Conservation (phyloP, 2,797 vertebrate species). For the Lacerta bilineata region DNA sequence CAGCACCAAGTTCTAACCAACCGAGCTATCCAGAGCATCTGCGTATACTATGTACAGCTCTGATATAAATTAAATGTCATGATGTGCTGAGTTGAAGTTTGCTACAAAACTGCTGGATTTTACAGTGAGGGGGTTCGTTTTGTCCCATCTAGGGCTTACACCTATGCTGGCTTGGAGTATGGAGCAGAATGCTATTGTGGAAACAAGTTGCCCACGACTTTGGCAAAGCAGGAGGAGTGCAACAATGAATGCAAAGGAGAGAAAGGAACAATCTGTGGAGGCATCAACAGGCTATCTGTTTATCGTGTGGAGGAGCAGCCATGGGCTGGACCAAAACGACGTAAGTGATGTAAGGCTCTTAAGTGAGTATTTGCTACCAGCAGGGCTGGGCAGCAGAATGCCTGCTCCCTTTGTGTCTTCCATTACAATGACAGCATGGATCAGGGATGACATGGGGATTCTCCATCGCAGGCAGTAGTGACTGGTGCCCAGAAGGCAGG, state of each 20-base stretch:
- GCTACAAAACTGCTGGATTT: accelerated
- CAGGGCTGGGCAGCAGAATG: neutral
- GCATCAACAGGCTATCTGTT: slow-evolving; percentile 89
- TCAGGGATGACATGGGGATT: accelerated
- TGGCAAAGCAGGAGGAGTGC: slow-evolving; percentile 87
- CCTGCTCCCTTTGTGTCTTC: accelerated
- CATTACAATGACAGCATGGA: accelerated
- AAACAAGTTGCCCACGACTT: slow-evolving; percentile 83
- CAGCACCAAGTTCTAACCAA: no score
- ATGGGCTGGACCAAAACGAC: slow-evolving; percentile 79
- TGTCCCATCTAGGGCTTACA: slow-evolving; percentile 85
- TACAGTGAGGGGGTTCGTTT: accelerated
- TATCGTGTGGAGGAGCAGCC: slow-evolving; percentile 91
- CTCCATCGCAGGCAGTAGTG: neutral
- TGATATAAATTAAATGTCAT: neutral
- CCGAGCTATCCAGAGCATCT: no score
- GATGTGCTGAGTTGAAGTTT: neutral
- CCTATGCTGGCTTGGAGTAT: slow-evolving; percentile 91
- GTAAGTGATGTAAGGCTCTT: slow-evolving; percentile 82
- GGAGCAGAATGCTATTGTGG: slow-evolving; percentile 97
- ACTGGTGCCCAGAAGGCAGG: no score
- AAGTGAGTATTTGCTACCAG: neutral
- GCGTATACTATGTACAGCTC: no score
- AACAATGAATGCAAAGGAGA: slow-evolving; percentile 92
- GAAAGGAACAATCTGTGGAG: slow-evolving; percentile 89